These are phyloP conservation scores for Pogonus chalceus DNA, from an alignment of 1,140 invertebrate genomes.

Conservation along the genomic window DNA sequence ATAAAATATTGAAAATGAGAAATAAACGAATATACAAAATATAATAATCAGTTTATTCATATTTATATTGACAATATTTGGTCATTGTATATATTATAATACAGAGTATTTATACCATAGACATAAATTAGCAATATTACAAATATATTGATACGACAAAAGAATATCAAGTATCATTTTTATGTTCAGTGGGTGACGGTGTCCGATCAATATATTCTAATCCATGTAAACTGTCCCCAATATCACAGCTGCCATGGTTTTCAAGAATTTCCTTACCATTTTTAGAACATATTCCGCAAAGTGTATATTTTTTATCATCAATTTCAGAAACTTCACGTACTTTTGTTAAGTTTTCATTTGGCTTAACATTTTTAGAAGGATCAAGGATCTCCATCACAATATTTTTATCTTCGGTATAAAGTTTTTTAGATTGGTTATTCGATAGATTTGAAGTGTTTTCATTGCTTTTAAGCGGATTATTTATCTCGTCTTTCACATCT, in stretches of 20 bases:
- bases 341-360: no score
- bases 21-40: no score
- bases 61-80: neutral
- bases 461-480: neutral
- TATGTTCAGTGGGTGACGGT: conserved; percentile 21
- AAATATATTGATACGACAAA: neutral
- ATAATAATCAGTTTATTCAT: no score
- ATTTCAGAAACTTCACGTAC: no score
- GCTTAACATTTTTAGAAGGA: neutral
- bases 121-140: neutral
- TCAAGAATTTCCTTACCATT: no score
- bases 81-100: conserved; percentile 3
- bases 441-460: neutral
- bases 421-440: conserved; percentile 10
- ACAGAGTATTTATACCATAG: conserved; percentile 1
- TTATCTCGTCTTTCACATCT: neutral
- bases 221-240: conserved; percentile 22
- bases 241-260: neutral
- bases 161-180: conserved; percentile 15
- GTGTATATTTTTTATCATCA: neutral
- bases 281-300: no score
- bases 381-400: neutral
- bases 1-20: no score
- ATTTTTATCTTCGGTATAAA: conserved; percentile 4
- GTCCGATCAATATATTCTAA: conserved; percentile 28